A percentile compares a stretch with the other conserved stretches of the same genome.
These are phyloP conservation scores for Oncorhynchus nerka DNA, from an alignment of 2,113 vertebrate species.

Conservation along the genomic window DNA sequence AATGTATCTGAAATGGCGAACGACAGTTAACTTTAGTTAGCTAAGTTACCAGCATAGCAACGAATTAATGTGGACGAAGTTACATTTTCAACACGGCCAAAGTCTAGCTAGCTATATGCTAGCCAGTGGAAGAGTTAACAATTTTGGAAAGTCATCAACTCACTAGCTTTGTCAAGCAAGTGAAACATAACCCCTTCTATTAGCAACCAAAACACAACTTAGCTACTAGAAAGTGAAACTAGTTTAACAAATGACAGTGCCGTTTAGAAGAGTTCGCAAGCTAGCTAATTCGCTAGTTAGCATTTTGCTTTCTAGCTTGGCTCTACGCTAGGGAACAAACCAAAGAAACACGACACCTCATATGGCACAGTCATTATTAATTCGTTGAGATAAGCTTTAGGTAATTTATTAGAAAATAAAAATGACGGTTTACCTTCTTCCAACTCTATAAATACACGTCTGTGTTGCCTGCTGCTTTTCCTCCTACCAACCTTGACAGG, in stretches of 20 bases:
- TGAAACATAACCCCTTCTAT: too few relatives aligned
- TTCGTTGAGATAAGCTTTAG: not conserved
- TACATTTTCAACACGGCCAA: not conserved
- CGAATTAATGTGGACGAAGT: not conserved
- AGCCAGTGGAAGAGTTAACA: too few relatives aligned
- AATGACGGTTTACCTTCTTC: not conserved
- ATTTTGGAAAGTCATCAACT: too few relatives aligned
- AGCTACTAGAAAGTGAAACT: too few relatives aligned
- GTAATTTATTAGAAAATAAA: not conserved
- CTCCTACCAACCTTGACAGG: not conserved
- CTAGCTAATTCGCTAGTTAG: too few relatives aligned
- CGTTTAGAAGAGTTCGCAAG: not conserved
- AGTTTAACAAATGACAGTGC: not conserved
- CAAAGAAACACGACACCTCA: not conserved
- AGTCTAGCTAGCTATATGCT: too few relatives aligned
- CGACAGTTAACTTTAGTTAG: not conserved
- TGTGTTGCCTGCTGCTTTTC: not conserved
- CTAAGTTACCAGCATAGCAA: not conserved
- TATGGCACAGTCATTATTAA: not conserved
- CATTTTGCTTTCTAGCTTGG: not conserved
- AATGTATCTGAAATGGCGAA: not conserved
- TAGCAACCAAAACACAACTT: not conserved
- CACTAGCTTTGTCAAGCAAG: not conserved
- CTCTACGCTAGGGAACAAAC: not conserved
- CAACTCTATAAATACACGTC: not conserved